phyloP scores from a whole-genome alignment of 2,797 vertebrate species.

The Sebastes nivosus region DNA sequence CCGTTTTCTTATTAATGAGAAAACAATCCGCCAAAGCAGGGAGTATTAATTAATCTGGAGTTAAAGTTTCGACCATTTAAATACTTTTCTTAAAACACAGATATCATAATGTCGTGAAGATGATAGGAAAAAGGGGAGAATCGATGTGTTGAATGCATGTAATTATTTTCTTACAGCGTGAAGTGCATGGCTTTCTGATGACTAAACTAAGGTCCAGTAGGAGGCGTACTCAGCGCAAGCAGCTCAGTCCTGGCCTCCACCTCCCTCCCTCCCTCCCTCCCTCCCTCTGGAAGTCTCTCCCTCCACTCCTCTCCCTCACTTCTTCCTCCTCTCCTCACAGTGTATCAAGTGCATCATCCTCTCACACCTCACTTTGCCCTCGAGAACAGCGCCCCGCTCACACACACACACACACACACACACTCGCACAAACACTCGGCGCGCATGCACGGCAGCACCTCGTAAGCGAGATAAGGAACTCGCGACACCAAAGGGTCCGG shows the following conservation, averaged over 20 bases:
- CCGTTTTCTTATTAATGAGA: neutral
- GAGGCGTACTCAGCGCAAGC: slow-evolving; percentile 69
- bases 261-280: neutral
- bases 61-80: neutral
- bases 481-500: slow-evolving; percentile 75
- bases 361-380: slow-evolving; percentile 84
- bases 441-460: slow-evolving; percentile 59
- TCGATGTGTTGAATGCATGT: neutral
- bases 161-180: neutral
- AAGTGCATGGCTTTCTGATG: slow-evolving; percentile 22
- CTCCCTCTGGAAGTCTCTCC: slow-evolving; percentile 41
- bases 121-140: neutral
- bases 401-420: slow-evolving; percentile 29
- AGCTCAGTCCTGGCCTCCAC: slow-evolving; percentile 45
- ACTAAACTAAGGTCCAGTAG: slow-evolving; percentile 67
- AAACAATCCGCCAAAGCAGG: neutral
- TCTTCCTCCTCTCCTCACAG: slow-evolving; percentile 76
- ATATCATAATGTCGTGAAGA: neutral
- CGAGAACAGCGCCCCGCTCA: slow-evolving; percentile 72
- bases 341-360: slow-evolving; percentile 84
- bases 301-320: slow-evolving; percentile 60
- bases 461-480: slow-evolving; percentile 78
- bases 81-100: neutral
- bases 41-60: neutral
- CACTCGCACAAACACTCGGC: slow-evolving; percentile 36